Evolutionary conservation across 2,888 invertebrate genomes (phyloP).

Genomic region (Fragum fragum): DNA sequence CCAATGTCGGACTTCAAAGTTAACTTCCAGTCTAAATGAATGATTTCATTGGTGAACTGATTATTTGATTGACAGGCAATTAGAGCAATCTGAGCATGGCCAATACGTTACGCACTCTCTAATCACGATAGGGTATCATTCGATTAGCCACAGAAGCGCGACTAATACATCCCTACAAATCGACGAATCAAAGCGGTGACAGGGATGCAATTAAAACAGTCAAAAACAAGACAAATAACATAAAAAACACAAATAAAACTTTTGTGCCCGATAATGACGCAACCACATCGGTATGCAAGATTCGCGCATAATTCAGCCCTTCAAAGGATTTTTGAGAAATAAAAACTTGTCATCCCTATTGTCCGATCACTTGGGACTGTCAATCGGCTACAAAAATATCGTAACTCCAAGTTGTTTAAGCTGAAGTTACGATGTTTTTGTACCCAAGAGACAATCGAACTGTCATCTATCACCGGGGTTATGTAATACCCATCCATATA

Average conservation of each 20-base stretch:
- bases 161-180: too few species aligned
- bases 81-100: too few species aligned
- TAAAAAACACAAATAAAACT: constrained; percentile 14
- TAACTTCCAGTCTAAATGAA: too few species aligned
- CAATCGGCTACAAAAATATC: neutral
- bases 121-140: too few species aligned
- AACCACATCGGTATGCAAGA: constrained; percentile 39
- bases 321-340: constrained; percentile 50
- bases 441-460: neutral
- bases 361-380: neutral
- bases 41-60: too few species aligned
- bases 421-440: neutral
- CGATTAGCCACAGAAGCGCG: too few species aligned
- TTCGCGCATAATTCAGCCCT: constrained; percentile 49
- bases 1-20: too few species aligned
- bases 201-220: constrained; percentile 18
- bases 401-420: neutral
- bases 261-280: constrained; percentile 21
- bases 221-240: constrained; percentile 17
- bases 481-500: constrained; percentile 12
- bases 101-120: too few species aligned
- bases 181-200: neutral
- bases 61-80: too few species aligned
- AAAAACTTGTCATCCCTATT: constrained; percentile 8
- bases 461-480: constrained; percentile 19